Conservation (phyloP, 1,140 invertebrate species). For the Antheraea mylitta region DNA sequence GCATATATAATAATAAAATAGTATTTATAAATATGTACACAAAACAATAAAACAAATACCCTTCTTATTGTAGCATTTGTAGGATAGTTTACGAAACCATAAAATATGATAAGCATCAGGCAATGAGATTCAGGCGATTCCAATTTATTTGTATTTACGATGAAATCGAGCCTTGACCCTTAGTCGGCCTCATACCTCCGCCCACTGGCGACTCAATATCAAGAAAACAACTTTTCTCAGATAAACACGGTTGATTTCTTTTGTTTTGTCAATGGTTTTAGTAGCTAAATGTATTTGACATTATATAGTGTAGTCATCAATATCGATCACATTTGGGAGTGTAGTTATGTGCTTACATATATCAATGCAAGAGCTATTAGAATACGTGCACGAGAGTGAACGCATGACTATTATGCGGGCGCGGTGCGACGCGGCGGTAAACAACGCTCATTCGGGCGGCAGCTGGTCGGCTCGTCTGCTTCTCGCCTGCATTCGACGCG, state of each 20-base stretch:
- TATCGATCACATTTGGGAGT: background rate
- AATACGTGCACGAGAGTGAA: background rate
- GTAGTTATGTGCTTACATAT: background rate
- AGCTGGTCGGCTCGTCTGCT: conserved; percentile 58
- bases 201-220: conserved; percentile 20
- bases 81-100: conserved; percentile 58
- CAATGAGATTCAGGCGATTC: conserved; percentile 58
- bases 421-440: conserved; percentile 42
- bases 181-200: conserved; percentile 29
- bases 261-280: conserved; percentile 22
- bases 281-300: conserved; percentile 15
- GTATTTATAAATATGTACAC: conserved; percentile 6
- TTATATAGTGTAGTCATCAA: background rate
- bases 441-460: conserved; percentile 46
- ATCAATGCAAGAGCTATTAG: conserved; percentile 6
- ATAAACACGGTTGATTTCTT: conserved; percentile 31
- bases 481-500: conserved; percentile 68
- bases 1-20: background rate
- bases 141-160: conserved; percentile 71
- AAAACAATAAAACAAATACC: conserved; percentile 30
- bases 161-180: conserved; percentile 58
- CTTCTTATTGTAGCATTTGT: conserved; percentile 54
- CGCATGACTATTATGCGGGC: conserved; percentile 37
- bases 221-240: conserved; percentile 28
- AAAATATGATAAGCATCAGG: conserved; percentile 70